Percentiles rank a stretch among this genome's conserved stretches.
Evolutionary conservation across 2,113 vertebrate genomes (phyloP).

Genomic region (Conger conger): DNA sequence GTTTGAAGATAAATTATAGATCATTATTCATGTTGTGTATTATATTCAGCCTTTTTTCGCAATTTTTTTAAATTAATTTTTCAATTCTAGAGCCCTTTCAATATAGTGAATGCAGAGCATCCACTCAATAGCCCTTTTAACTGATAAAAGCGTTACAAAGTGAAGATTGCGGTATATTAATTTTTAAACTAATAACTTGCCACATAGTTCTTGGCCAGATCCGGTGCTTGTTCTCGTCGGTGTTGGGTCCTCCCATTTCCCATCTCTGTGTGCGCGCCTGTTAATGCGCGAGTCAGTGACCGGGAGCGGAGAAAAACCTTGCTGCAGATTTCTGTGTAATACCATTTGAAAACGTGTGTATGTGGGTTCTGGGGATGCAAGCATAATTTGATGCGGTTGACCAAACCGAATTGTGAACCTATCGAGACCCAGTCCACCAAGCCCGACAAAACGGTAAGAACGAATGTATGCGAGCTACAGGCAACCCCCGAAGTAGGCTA

Average conservation of each 20-base stretch:
- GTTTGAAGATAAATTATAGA: too few relatives aligned
- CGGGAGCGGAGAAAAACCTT: slow-evolving; percentile 34
- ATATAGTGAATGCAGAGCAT: background rate
- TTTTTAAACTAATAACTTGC: background rate
- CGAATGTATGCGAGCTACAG: background rate
- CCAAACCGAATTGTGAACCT: slow-evolving; percentile 27
- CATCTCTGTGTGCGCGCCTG: background rate
- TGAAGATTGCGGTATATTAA: background rate
- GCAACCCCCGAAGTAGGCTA: background rate
- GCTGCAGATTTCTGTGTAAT: slow-evolving; percentile 35
- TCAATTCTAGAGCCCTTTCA: too few relatives aligned
- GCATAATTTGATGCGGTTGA: slow-evolving; percentile 24
- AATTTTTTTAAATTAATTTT: too few relatives aligned
- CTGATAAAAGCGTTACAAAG: too few relatives aligned
- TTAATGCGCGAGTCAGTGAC: slow-evolving; percentile 11
- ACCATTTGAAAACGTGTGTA: slow-evolving; percentile 21
- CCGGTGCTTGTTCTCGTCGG: background rate
- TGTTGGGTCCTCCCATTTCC: background rate
- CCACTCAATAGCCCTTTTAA: background rate
- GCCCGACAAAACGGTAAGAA: slow-evolving; percentile 36
- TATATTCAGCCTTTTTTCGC: too few relatives aligned
- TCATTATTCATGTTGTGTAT: too few relatives aligned
- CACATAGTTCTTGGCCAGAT: background rate
- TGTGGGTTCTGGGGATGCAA: slow-evolving; percentile 39
- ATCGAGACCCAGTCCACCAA: slow-evolving; percentile 22